These are phyloP conservation scores for Cryptoleucopteryx plumbea DNA, from an alignment of 2,113 vertebrate genomes.

Conservation along the genomic window DNA sequence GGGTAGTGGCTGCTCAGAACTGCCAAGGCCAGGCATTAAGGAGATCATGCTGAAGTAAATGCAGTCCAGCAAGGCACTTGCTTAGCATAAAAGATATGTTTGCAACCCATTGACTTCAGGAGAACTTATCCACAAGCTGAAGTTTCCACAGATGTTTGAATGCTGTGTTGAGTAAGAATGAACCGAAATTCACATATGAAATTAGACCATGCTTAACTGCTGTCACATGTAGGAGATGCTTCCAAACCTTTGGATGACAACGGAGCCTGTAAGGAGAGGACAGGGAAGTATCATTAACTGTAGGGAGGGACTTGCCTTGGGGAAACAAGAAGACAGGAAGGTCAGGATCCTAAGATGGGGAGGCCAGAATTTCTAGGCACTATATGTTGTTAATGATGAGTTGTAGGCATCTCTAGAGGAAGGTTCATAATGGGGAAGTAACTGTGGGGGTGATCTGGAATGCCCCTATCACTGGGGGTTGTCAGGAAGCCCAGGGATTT, in stretches of 20 bases:
- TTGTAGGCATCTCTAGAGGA: not conserved
- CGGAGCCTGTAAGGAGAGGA: not conserved
- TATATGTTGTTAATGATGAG: not conserved
- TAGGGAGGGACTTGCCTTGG: not conserved
- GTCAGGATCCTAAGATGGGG: not conserved
- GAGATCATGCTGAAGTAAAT: not conserved
- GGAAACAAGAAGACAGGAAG: not conserved
- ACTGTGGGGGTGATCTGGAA: not conserved
- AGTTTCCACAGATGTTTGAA: not conserved
- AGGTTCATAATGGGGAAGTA: not conserved
- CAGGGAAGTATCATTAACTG: not conserved
- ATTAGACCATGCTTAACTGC: not conserved
- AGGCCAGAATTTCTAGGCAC: not conserved
- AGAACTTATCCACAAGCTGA: not conserved
- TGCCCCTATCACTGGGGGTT: fast-evolving
- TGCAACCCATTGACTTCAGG: not conserved
- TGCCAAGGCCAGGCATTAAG: not conserved
- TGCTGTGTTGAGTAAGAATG: not conserved
- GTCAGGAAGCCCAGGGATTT: not conserved
- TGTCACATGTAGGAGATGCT: not conserved
- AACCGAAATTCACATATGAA: not conserved
- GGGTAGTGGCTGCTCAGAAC: not conserved
- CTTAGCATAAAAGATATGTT: not conserved
- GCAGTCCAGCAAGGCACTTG: not conserved
- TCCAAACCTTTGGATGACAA: not conserved